Percentiles rank a stretch among this genome's conserved stretches.
phyloP scores from a whole-genome alignment of 2,888 invertebrate genomes.

The Lasioglossum leucozonium region DNA sequence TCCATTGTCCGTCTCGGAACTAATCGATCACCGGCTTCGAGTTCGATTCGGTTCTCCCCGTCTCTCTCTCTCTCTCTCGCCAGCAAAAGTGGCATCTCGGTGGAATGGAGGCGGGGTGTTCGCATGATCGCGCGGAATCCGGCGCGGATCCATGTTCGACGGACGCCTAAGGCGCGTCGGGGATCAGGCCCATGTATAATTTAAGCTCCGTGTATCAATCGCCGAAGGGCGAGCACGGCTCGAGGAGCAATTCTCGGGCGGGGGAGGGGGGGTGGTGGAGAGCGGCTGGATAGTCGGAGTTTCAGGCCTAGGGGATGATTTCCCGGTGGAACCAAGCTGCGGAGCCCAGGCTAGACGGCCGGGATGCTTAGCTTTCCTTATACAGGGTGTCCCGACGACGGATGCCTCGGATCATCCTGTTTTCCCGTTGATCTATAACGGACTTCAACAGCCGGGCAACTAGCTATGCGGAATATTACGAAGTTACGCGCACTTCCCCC shows the following conservation, averaged over 20 bases:
- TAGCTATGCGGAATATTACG: neutral
- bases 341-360: conserved; percentile 51
- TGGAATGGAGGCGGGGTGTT: conserved; percentile 36
- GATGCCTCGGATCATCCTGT: neutral
- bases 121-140: conserved; percentile 70
- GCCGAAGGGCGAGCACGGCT: conserved; percentile 74
- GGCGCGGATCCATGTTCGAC: conserved; percentile 71
- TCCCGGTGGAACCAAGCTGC: conserved; percentile 75
- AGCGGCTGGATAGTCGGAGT: conserved; percentile 67
- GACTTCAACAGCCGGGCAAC: neutral
- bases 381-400: conserved; percentile 37
- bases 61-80: neutral
- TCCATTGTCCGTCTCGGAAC: neutral
- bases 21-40: neutral
- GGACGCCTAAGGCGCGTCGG: conserved; percentile 65
- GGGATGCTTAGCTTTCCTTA: conserved; percentile 57
- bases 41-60: neutral
- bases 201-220: conserved; percentile 82
- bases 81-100: neutral
- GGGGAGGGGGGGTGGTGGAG: conserved; percentile 48
- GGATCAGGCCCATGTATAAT: conserved; percentile 78
- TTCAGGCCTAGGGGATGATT: conserved; percentile 80
- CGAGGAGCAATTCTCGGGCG: conserved; percentile 68
- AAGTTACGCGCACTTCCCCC: neutral
- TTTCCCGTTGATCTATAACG: neutral